Percentiles rank a stretch among this genome's conserved stretches.
Conservation (phyloP, 2,797 vertebrate species). For the Cichlasoma orientale region DNA sequence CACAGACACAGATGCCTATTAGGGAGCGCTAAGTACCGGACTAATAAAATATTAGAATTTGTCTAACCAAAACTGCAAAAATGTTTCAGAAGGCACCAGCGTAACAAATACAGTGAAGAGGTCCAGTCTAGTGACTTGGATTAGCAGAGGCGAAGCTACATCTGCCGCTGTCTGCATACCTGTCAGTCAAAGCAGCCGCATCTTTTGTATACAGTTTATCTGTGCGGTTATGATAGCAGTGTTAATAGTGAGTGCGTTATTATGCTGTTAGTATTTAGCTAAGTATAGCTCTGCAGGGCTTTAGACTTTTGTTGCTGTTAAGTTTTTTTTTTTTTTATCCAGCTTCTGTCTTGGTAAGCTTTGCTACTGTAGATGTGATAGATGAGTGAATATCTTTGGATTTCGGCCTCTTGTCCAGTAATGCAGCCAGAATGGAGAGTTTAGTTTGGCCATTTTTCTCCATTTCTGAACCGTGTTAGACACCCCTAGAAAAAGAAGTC, state of each 20-base stretch:
- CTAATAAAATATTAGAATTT: not conserved
- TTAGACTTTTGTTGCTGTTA: not conserved
- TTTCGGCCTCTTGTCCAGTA: not conserved
- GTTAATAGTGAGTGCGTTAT: not conserved
- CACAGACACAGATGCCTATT: not conserved
- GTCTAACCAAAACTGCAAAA: not conserved
- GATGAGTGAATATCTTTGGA: not conserved
- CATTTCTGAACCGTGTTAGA: not conserved
- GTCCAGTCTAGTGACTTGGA: no score
- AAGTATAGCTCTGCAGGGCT: not conserved
- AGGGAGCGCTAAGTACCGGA: not conserved
- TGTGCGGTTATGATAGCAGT: not conserved
- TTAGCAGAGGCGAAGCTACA: not conserved
- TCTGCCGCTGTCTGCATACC: no score
- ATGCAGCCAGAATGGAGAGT: not conserved
- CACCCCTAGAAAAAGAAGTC: not conserved
- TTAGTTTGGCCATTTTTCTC: not conserved
- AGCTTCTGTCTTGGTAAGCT: not conserved
- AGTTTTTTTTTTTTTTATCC: not conserved
- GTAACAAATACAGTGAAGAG: not conserved
- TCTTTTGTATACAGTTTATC: not conserved
- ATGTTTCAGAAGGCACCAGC: not conserved
- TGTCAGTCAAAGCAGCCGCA: no score
- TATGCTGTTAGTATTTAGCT: not conserved
- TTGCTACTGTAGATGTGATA: not conserved